These are phyloP conservation scores for Physocephala rufipes DNA, from an alignment of 2,888 invertebrate species.

Conservation along the genomic window DNA sequence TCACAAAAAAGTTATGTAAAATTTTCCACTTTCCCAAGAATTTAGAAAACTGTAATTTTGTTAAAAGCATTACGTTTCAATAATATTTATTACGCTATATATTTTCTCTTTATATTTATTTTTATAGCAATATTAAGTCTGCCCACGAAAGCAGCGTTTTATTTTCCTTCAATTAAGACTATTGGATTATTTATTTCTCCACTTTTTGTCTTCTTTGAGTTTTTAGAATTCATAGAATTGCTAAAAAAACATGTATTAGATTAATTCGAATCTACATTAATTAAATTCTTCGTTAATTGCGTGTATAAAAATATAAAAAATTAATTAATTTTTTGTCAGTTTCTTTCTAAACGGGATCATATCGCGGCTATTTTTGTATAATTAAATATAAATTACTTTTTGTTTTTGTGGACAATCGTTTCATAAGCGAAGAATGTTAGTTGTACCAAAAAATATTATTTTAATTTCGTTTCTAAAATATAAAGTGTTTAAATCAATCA, in stretches of 20 bases:
- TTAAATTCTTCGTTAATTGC: constrained; percentile 45
- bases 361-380: constrained; percentile 25
- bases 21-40: constrained; percentile 14
- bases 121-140: constrained; percentile 1
- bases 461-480: too few species aligned
- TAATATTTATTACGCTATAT: neutral
- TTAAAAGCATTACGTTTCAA: constrained; percentile 31
- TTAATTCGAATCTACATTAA: constrained; percentile 17
- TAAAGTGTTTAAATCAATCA: too few species aligned
- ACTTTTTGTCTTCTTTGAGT: constrained; percentile 9
- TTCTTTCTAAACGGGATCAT: constrained; percentile 36
- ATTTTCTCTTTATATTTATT: constrained; percentile 16
- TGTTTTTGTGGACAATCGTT: neutral
- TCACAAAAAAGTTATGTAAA: constrained; percentile 16
- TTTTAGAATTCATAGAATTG: constrained; percentile 28
- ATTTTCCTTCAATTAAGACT: constrained; percentile 13
- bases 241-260: constrained; percentile 12
- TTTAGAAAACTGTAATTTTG: constrained; percentile 32
- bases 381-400: constrained; percentile 12
- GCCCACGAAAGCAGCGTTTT: neutral
- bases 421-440: neutral
- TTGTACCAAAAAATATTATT: too few species aligned
- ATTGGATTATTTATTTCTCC: neutral
- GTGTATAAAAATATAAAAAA: constrained; percentile 60
- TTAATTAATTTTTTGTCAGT: constrained; percentile 39